Evolutionary conservation across 2,113 vertebrate genomes (phyloP).

Genomic region (Nibea coibor): DNA sequence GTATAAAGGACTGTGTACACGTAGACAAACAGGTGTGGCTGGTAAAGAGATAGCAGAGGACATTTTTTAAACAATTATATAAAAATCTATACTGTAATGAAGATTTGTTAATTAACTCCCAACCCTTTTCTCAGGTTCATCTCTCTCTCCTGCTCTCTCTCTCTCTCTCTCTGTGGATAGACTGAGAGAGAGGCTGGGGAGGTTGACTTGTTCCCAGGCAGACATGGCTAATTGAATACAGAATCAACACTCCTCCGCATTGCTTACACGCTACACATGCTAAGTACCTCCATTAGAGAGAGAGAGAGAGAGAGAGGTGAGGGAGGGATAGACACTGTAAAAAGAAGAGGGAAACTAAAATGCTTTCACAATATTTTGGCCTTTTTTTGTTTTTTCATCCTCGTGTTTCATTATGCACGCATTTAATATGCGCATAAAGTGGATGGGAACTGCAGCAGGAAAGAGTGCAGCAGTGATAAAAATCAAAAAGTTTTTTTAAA

Average conservation of each 20-base stretch:
- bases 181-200: conserved; percentile 43
- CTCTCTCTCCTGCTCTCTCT: background rate
- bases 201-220: conserved; percentile 61
- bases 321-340: conserved; percentile 18
- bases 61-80: conserved; percentile 26
- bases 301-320: conserved; percentile 16
- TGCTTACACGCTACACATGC: conserved; percentile 75
- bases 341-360: conserved; percentile 28
- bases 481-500: background rate
- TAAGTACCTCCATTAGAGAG: conserved; percentile 70
- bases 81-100: conserved; percentile 25
- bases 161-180: conserved; percentile 1
- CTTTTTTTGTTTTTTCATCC: background rate
- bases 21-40: conserved; percentile 10
- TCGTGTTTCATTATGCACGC: conserved; percentile 11
- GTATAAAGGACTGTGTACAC: background rate
- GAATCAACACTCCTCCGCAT: conserved; percentile 75
- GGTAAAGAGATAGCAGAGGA: conserved; percentile 27
- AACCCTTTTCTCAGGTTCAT: conserved; percentile 30
- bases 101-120: conserved; percentile 56
- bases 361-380: conserved; percentile 9
- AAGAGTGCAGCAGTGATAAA: background rate
- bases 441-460: background rate
- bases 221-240: conserved; percentile 78
- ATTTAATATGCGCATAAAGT: conserved; percentile 2